Percentiles rank a stretch among this genome's conserved stretches.
phyloP scores from a whole-genome alignment of 2,888 invertebrate species.

The Leucophenga maculata region DNA sequence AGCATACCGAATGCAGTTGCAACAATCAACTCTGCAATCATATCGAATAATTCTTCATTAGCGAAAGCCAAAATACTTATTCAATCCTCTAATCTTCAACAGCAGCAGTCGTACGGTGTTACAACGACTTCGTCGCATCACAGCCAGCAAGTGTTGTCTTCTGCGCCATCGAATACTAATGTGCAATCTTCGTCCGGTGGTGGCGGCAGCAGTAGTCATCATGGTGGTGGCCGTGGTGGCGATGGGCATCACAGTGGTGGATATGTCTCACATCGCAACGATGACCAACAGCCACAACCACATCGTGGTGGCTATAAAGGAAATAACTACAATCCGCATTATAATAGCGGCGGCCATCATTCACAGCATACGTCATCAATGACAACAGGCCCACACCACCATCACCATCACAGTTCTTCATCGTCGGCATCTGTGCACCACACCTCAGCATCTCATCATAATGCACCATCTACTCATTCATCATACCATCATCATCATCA shows the following conservation, averaged over 20 bases:
- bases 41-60: no score
- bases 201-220: constrained; percentile 49
- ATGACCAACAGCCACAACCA: constrained; percentile 22
- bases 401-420: constrained; percentile 53
- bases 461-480: constrained; percentile 35
- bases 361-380: constrained; percentile 59
- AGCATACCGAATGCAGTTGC: not conserved
- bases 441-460: constrained; percentile 20
- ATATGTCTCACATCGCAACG: constrained; percentile 60
- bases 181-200: constrained; percentile 46
- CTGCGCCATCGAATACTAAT: constrained; percentile 50
- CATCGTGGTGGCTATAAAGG: constrained; percentile 67
- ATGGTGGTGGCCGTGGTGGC: constrained; percentile 49
- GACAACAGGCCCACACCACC: constrained; percentile 47
- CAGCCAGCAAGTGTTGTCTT: constrained; percentile 53
- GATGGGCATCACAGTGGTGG: constrained; percentile 45
- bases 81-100: constrained; percentile 49
- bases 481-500: constrained; percentile 57
- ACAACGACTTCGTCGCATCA: constrained; percentile 48
- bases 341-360: constrained; percentile 55
- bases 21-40: not conserved
- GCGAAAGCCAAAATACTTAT: constrained; percentile 46
- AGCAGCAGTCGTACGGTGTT: constrained; percentile 59
- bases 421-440: constrained; percentile 55
- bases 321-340: constrained; percentile 67